phyloP scores from a whole-genome alignment of 2,888 invertebrate genomes.

The Epirrita christyi region DNA sequence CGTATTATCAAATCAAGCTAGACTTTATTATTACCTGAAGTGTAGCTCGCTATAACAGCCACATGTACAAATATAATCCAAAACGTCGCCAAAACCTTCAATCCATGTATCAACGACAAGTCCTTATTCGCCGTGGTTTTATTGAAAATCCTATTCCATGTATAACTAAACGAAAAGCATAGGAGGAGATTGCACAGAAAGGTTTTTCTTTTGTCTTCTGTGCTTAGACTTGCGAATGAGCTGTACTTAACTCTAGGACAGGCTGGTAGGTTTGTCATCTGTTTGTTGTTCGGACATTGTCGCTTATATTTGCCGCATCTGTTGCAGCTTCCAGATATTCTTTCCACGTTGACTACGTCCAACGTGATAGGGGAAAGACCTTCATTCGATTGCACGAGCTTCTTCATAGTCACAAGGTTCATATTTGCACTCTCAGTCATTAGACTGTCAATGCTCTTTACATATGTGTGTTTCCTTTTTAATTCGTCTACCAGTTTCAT shows the following conservation, averaged over 20 bases:
- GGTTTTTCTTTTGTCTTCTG: slow-evolving; percentile 58
- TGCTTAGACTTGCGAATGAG: slow-evolving; percentile 63
- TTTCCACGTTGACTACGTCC: slow-evolving; percentile 68
- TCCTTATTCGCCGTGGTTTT: slow-evolving; percentile 79
- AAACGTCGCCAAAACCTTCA: slow-evolving; percentile 86
- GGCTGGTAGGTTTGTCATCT: slow-evolving; percentile 48
- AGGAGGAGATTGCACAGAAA: slow-evolving; percentile 60
- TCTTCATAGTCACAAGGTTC: slow-evolving; percentile 60
- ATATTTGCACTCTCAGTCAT: slow-evolving; percentile 55
- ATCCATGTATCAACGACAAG: slow-evolving; percentile 83
- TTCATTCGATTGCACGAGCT: slow-evolving; percentile 44
- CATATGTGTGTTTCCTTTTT: slow-evolving; percentile 44
- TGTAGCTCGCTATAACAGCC: slow-evolving; percentile 86
- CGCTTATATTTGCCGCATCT: slow-evolving; percentile 75
- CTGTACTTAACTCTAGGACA: slow-evolving; percentile 67
- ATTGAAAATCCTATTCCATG: slow-evolving; percentile 72
- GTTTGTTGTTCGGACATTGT: slow-evolving; percentile 61
- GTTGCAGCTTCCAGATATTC: slow-evolving; percentile 61
- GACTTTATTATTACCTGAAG: slow-evolving; percentile 76
- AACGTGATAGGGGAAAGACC: slow-evolving; percentile 68
- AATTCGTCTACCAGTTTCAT: slow-evolving; percentile 43
- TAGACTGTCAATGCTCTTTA: slow-evolving; percentile 46
- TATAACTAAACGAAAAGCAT: slow-evolving; percentile 73
- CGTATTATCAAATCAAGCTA: no score
- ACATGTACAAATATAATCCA: slow-evolving; percentile 88